phyloP scores from a whole-genome alignment of 2,888 invertebrate genomes.

The Sturmia bella region DNA sequence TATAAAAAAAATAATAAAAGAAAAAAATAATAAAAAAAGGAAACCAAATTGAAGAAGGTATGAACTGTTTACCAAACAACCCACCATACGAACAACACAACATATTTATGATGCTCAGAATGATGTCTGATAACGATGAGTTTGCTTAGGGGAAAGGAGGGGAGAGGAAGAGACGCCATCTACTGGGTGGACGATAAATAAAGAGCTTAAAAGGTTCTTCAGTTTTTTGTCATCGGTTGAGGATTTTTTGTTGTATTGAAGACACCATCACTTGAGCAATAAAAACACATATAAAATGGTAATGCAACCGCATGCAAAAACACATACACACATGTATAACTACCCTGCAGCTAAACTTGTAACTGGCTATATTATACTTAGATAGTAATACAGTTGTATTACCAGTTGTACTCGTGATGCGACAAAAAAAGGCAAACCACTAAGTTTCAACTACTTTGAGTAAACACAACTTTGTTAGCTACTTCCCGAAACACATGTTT shows the following conservation, averaged over 20 bases:
- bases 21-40: not conserved
- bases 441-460: too few species aligned
- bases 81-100: slow-evolving; percentile 10
- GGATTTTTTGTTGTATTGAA: slow-evolving; percentile 1
- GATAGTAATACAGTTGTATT: too few species aligned
- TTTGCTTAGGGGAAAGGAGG: not conserved
- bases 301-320: not conserved
- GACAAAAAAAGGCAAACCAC: too few species aligned
- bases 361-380: too few species aligned
- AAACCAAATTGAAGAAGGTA: slow-evolving; percentile 33
- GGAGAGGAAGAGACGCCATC: too few species aligned
- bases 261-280: slow-evolving; percentile 3
- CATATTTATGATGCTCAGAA: slow-evolving; percentile 24
- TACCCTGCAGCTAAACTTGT: too few species aligned
- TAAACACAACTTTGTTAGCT: too few species aligned
- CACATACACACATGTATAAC: not conserved
- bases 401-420: too few species aligned
- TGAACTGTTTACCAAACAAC: slow-evolving; percentile 48
- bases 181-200: slow-evolving; percentile 25
- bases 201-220: slow-evolving; percentile 23
- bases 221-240: slow-evolving; percentile 18
- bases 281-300: slow-evolving; percentile 18
- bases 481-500: too few species aligned
- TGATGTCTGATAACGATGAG: slow-evolving; percentile 15
- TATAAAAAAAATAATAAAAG: not conserved